Percentiles rank a stretch among this genome's conserved stretches.
These are phyloP conservation scores for Hyla sarda DNA, from an alignment of 2,113 vertebrate species.

Conservation along the genomic window DNA sequence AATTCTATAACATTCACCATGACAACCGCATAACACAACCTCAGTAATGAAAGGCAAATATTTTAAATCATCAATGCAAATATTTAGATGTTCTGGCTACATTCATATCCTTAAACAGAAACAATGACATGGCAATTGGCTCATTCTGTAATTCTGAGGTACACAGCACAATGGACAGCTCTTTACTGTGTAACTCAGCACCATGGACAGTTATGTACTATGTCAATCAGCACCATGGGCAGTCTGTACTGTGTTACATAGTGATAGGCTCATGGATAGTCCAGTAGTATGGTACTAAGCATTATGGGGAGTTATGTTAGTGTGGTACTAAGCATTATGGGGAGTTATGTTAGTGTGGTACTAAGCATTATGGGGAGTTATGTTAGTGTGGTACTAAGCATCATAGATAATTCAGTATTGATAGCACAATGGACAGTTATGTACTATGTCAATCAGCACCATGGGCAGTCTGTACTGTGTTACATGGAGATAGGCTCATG, in stretches of 20 bases:
- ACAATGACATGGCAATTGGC: neutral
- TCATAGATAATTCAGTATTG: too few relatives aligned
- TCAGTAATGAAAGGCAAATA: neutral
- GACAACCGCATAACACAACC: neutral
- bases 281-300: too few relatives aligned
- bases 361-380: neutral
- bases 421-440: neutral
- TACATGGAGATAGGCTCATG: too few relatives aligned
- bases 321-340: too few relatives aligned
- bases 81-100: neutral
- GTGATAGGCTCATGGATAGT: too few relatives aligned
- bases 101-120: neutral
- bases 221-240: neutral
- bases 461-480: neutral
- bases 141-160: too few relatives aligned
- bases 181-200: neutral
- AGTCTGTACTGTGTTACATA: neutral
- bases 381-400: neutral
- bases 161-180: too few relatives aligned
- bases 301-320: too few relatives aligned
- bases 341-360: too few relatives aligned
- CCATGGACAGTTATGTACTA: neutral
- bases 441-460: neutral
- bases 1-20: neutral
- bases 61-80: neutral